phyloP scores from a whole-genome alignment of 2,888 invertebrate genomes.

The Synanthedon andrenaeformis region DNA sequence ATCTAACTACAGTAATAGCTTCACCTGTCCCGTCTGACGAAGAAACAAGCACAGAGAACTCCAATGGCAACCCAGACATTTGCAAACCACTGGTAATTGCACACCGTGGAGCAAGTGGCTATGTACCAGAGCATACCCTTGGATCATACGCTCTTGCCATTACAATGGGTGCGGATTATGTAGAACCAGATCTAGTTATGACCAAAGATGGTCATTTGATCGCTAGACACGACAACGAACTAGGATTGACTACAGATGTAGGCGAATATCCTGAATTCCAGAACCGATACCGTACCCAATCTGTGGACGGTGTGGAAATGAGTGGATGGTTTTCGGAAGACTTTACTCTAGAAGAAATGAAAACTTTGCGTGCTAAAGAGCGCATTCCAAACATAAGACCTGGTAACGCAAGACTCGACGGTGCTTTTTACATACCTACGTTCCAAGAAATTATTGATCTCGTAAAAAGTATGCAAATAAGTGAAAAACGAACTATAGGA shows the following conservation, averaged over 20 bases:
- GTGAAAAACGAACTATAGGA: constrained; percentile 39
- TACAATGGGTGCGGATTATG: constrained; percentile 54
- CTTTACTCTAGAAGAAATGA: constrained; percentile 53
- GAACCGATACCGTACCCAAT: constrained; percentile 38
- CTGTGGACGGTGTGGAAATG: constrained; percentile 32
- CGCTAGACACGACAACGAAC: constrained; percentile 54
- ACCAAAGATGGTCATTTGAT: constrained; percentile 50
- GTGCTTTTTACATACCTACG: constrained; percentile 40
- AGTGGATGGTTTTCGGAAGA: constrained; percentile 60
- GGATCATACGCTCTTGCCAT: constrained; percentile 55
- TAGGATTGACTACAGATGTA: constrained; percentile 47
- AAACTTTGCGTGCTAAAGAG: constrained; percentile 46
- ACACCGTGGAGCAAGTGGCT: constrained; percentile 57
- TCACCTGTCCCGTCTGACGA: not conserved
- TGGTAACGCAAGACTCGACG: constrained; percentile 49
- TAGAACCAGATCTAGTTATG: constrained; percentile 59
- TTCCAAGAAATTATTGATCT: constrained; percentile 56
- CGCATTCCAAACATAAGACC: constrained; percentile 45
- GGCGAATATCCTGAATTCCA: constrained; percentile 40
- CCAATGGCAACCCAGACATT: constrained; percentile 14
- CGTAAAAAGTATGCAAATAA: constrained; percentile 42
- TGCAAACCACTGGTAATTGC: constrained; percentile 48
- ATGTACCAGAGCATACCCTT: constrained; percentile 56
- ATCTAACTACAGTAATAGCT: not conserved
- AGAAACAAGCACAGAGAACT: not conserved